Evolutionary conservation across 2,888 invertebrate genomes (phyloP).

Genomic region (Falcaria lacertinaria): DNA sequence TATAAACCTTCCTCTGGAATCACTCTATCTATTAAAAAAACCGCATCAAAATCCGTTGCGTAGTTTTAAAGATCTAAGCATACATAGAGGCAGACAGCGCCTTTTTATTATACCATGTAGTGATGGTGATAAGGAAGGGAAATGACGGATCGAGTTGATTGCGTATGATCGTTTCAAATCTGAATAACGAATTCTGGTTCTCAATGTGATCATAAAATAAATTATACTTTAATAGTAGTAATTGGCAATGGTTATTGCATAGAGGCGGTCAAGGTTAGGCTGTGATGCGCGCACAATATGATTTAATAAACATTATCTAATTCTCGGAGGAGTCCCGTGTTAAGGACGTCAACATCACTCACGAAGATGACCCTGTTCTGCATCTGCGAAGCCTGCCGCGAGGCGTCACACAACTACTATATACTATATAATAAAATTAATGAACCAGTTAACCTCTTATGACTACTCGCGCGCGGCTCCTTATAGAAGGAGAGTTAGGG

Average conservation of each 20-base stretch:
- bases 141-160: no score
- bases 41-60: no score
- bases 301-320: constrained; percentile 2
- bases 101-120: no score
- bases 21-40: no score
- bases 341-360: constrained; percentile 25
- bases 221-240: not conserved
- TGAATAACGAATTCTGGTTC: not conserved
- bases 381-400: not conserved
- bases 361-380: constrained; percentile 18
- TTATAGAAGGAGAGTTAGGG: no score
- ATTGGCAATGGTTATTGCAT: not conserved
- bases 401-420: not conserved
- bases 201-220: not conserved
- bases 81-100: no score
- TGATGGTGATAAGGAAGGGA: no score
- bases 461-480: not conserved
- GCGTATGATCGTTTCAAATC: not conserved
- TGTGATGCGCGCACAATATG: not conserved
- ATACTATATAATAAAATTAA: not conserved
- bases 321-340: constrained; percentile 13
- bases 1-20: no score
- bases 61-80: no score
- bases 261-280: not conserved
- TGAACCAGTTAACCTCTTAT: not conserved